phyloP scores from a whole-genome alignment of 1,140 invertebrate species.

The Camponotus pennsylvanicus region DNA sequence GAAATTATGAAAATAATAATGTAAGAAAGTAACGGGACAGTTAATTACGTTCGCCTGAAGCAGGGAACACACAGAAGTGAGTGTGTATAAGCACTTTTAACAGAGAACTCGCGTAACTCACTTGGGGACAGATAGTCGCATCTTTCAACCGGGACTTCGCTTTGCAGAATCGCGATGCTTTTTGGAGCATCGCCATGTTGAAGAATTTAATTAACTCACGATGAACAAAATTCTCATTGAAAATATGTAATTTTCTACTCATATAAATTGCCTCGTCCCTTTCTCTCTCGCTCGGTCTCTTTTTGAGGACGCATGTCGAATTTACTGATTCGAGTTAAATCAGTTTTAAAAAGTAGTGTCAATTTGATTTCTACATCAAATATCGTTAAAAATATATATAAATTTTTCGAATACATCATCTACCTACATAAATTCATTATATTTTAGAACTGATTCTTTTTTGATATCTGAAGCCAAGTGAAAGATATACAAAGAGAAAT shows the following conservation, averaged over 20 bases:
- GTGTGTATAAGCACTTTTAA: constrained; percentile 61
- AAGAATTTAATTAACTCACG: constrained; percentile 50
- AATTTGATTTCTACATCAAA: not conserved
- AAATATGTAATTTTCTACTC: constrained; percentile 38
- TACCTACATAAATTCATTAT: not conserved
- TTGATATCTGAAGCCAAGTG: not conserved
- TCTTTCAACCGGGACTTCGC: constrained; percentile 39
- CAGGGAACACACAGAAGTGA: constrained; percentile 30
- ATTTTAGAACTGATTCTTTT: not conserved
- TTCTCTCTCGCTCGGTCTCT: not conserved
- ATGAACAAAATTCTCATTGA: not conserved
- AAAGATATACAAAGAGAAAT: not conserved
- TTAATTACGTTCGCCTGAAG: constrained; percentile 59
- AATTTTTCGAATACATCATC: not conserved
- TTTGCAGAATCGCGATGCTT: constrained; percentile 11
- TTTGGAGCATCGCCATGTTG: constrained; percentile 45
- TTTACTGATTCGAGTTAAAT: not conserved
- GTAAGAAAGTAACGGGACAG: constrained; percentile 42
- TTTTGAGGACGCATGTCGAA: not conserved
- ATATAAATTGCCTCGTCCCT: not conserved
- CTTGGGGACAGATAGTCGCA: constrained; percentile 18
- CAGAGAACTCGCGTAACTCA: constrained; percentile 63
- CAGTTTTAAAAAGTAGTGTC: not conserved
- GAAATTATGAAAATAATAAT: constrained; percentile 23
- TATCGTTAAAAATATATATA: not conserved